These are phyloP conservation scores for Hesperia comma DNA, from an alignment of 2,888 invertebrate species.

Conservation along the genomic window DNA sequence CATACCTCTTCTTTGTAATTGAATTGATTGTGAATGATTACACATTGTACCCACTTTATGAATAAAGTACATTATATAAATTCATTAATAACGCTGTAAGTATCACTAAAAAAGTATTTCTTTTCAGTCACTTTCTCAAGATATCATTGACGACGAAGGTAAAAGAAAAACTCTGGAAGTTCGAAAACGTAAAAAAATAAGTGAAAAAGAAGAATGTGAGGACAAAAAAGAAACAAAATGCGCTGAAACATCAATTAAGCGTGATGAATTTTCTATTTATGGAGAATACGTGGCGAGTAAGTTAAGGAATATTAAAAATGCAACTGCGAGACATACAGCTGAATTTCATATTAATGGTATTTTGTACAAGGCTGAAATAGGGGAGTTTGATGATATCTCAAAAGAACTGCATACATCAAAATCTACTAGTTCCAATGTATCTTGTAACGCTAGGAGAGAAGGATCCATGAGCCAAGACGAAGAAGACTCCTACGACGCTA, in stretches of 20 bases:
- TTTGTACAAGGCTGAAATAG: conserved; percentile 6
- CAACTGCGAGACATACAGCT: not conserved
- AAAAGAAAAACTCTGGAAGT: not conserved
- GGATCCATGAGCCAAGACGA: not conserved
- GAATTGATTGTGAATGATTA: too few relatives aligned
- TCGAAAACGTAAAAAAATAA: not conserved
- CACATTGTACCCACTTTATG: too few relatives aligned
- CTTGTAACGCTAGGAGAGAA: not conserved
- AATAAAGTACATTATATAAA: too few relatives aligned
- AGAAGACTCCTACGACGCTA: not conserved
- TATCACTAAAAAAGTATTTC: not conserved
- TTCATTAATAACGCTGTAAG: too few relatives aligned
- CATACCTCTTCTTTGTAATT: too few relatives aligned
- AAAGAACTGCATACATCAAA: not conserved
- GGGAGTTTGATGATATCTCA: not conserved
- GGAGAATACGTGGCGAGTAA: conserved; percentile 13
- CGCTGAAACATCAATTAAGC: not conserved
- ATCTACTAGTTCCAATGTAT: not conserved
- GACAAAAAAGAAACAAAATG: not conserved
- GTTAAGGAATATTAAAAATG: not conserved
- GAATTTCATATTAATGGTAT: conserved; percentile 11
- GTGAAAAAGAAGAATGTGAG: not conserved
- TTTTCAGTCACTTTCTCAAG: conserved; percentile 3
- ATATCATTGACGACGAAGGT: not conserved
- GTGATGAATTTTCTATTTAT: conserved; percentile 7